These are phyloP conservation scores for Gerris buenoi DNA, from an alignment of 1,140 invertebrate species.

Conservation along the genomic window DNA sequence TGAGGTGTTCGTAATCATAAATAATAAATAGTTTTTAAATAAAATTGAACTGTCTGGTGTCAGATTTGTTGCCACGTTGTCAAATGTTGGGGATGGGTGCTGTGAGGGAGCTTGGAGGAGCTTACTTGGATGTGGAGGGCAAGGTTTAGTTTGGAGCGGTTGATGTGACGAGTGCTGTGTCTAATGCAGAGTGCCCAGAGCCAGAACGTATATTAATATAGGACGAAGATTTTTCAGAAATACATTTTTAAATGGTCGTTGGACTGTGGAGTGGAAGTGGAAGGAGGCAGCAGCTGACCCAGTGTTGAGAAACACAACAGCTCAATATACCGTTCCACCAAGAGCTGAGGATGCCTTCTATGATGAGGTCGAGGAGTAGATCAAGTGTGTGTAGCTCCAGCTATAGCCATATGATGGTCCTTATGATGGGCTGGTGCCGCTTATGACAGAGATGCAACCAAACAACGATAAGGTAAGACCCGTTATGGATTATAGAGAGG, in stretches of 20 bases:
- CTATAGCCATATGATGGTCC: not conserved
- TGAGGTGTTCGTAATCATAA: too few relatives aligned
- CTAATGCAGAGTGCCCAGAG: not conserved
- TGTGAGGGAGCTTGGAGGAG: too few relatives aligned
- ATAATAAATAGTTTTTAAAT: too few relatives aligned
- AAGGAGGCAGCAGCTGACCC: not conserved
- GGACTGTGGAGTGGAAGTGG: not conserved
- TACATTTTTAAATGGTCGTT: not conserved
- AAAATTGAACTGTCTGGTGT: too few relatives aligned
- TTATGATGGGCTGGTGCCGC: not conserved
- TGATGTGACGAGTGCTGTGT: not conserved
- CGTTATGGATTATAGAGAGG: not conserved
- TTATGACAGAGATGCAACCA: not conserved
- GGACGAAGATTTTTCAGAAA: not conserved
- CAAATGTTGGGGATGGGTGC: too few relatives aligned
- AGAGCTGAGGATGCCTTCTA: not conserved
- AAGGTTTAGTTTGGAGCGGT: not conserved
- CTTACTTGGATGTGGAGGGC: too few relatives aligned
- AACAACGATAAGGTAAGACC: constrained; percentile 7
- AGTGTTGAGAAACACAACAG: not conserved
- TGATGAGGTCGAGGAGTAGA: not conserved
- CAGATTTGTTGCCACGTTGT: too few relatives aligned
- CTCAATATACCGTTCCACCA: not conserved
- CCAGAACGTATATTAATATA: not conserved
- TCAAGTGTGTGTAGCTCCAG: not conserved